Evolutionary conservation across 2,888 invertebrate genomes (phyloP).

Genomic region (Aricia artaxerxes): DNA sequence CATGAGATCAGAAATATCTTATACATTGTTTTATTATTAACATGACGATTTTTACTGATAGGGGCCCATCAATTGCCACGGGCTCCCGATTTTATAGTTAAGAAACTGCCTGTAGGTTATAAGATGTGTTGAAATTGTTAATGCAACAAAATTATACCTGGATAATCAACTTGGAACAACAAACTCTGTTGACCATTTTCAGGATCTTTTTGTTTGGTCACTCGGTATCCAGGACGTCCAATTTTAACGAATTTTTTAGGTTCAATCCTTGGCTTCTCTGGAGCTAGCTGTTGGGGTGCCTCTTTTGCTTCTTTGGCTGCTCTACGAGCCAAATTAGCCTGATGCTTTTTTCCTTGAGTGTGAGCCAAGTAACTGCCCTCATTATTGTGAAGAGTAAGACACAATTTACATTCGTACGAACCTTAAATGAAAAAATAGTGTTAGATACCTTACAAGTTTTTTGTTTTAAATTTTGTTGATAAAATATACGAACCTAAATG

Average conservation of each 20-base stretch:
- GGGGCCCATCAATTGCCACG: too few relatives aligned
- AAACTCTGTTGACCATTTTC: slow-evolving; percentile 98
- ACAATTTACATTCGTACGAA: slow-evolving; percentile 99
- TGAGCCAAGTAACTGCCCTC: slow-evolving; percentile 99
- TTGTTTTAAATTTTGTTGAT: neutral
- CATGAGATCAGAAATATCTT: too few relatives aligned
- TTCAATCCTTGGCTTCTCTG: slow-evolving; percentile 97
- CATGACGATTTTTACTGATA: too few relatives aligned
- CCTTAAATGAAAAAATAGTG: slow-evolving; percentile 69
- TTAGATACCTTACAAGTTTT: neutral
- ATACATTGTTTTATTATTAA: too few relatives aligned
- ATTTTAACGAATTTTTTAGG: slow-evolving; percentile 99
- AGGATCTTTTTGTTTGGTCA: slow-evolving; percentile 98
- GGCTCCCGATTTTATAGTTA: too few relatives aligned
- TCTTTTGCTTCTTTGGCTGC: slow-evolving; percentile 99
- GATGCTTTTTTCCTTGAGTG: slow-evolving; percentile 99
- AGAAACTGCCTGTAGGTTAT: too few relatives aligned
- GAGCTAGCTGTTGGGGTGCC: slow-evolving; percentile 95
- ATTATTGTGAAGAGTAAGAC: slow-evolving; percentile 98
- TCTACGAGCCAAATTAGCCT: slow-evolving; percentile 97
- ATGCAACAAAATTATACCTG: slow-evolving; percentile 70
- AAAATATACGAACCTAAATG: slow-evolving; percentile 86
- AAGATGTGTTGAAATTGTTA: too few relatives aligned
- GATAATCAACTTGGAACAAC: slow-evolving; percentile 97
- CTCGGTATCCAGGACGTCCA: slow-evolving; percentile 98